phyloP scores from a whole-genome alignment of 1,140 invertebrate species.

The Drosophila melanogaster region Release_6_plus_ISO1_MT NT_033779.5:1581001-1581500 shows the following conservation, averaged over 20 bases:
- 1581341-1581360: slow-evolving; percentile 41
- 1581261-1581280: slow-evolving; percentile 28
- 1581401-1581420: slow-evolving; percentile 24
- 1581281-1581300: slow-evolving; percentile 27
- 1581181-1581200: slow-evolving; percentile 73
- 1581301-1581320: slow-evolving; percentile 14
- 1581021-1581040: slow-evolving; percentile 81
- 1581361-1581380: slow-evolving; percentile 31
- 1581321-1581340: slow-evolving; percentile 39
- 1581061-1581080: slow-evolving; percentile 83
- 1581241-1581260: slow-evolving; percentile 5
- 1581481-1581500: slow-evolving; percentile 33
- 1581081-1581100: slow-evolving; percentile 58
- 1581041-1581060: slow-evolving; percentile 71
- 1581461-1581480: slow-evolving; percentile 58
- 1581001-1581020: slow-evolving; percentile 67
- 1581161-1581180: slow-evolving; percentile 29
- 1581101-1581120: slow-evolving; percentile 27
- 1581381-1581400: slow-evolving; percentile 28
- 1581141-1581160: slow-evolving; percentile 68
- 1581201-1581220: slow-evolving; percentile 80
- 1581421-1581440: slow-evolving; percentile 44
- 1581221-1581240: slow-evolving; percentile 22
- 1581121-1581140: slow-evolving; percentile 45
- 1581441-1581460: slow-evolving; percentile 24